Base-by-base conservation (phyloP, 2,113 vertebrate species). In the Eudyptes chrysolophus region DNA sequence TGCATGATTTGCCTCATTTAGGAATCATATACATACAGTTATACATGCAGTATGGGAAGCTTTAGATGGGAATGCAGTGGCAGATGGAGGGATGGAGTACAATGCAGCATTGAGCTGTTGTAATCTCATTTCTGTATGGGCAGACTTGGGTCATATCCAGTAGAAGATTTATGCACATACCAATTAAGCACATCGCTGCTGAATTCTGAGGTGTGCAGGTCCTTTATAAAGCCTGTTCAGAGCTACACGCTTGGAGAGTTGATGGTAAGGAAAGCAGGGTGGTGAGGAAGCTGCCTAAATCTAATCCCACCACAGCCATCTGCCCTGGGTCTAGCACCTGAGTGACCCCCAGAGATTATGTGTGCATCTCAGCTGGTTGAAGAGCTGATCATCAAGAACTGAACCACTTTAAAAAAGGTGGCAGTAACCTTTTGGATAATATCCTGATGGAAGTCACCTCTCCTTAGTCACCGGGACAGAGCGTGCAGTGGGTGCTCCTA, bases 401-500 rank as follows among this genome's bases (percentile, higher is more conserved):
- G 27, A 66, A 61, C 8, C 36, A 7, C 72, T 96, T 57, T 46
- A 51, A 38, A 46, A 90, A 76, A 74, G 26, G 54, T 61, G 61
- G 13, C 32, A 32, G 18, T 44, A 21, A 21, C 32, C 32, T 85
- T 82, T 76, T 44, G 2, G 70, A 3, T 30, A 27, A 40, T 54
- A 62, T n/a, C 51, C 13, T 4, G 3, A 10, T 57, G n/a, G 85
- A 72, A 79, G 34, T 61, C 68, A 26, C 55, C 15, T 62, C 51
- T 66, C 36, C 32, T 32, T 76, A n/a, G 42, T 87, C 51, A 30
- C 32, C 0, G 0, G 55, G 27, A 25, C 1, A 2, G 30, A 5
- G 16, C 17, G 32, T 42, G 38, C 51, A 71, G 44, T 19, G 16
- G 42, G 46, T 54, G 1, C 46, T 65, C 12, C 46, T 42, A 36